Evolutionary conservation across 2,797 vertebrate species (phyloP), one percentile per base, ranked within the genome.

Genomic region (Pogonophryne albipinna): DNA sequence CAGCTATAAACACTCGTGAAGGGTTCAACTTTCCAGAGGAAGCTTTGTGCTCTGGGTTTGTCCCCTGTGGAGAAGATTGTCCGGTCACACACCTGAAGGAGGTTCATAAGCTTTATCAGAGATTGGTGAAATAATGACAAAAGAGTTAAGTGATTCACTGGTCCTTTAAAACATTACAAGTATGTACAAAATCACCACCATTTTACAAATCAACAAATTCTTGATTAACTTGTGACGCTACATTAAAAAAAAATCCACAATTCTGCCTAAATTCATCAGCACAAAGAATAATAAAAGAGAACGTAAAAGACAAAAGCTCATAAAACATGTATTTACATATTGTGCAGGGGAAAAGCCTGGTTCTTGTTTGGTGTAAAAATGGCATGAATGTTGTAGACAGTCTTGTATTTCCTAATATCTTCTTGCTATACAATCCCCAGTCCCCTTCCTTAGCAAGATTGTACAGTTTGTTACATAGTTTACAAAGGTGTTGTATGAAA

Each of bases 401-500:
- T 74, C 88, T 79, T 85, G 75, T 87, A 79, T 87, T 83, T 68
- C n/a, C 44, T 52, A 74, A 86, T 86, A 91, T 90, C 78, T 91
- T 93, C 90, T 91, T 15, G 76, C 84, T 84, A 85, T 91, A 80
- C 81, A 93, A 73, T 78, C 64, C 69, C 84, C 46, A 78, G 85
- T 83, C 87, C 79, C 86, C 79, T 86, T 85, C 84, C 77, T 85
- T 78, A 83, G 88, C 83, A 89, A 72, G 91, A 89, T 87, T 93
- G 91, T 93, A 94, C 86, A 90, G 79, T 89, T 93, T 91, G 69
- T 80, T 76, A 62, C 56, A 77, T 17, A 38, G 71, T 91, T 93
- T 90, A 95, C 91, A 95, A 81, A 78, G 69, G 71, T 80, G 55
- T 78, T 62, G 60, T 77, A 86, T 80, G 71, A 89, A 84, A 84